phyloP scores from a whole-genome alignment of 2,113 vertebrate genomes.

The Potamarius usumacintae region DNA sequence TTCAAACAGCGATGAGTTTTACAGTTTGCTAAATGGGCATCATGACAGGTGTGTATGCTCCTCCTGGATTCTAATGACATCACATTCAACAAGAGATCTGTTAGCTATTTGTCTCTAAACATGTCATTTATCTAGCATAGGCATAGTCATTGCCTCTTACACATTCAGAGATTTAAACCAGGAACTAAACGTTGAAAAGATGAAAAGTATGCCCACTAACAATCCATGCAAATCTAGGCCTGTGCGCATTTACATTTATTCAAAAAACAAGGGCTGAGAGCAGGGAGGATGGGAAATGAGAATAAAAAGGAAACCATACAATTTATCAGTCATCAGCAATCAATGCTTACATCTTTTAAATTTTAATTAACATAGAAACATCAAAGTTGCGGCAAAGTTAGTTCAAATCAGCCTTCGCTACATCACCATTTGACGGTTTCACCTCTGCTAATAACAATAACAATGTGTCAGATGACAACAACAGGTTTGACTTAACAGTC shows the following conservation, averaged over 20 bases:
- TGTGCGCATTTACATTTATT: conserved; percentile 35
- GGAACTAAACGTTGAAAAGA: conserved; percentile 3
- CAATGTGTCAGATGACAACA: not conserved
- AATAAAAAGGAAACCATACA: not conserved
- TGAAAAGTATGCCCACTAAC: not conserved
- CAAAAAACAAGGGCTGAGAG: conserved; percentile 27
- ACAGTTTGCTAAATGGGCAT: not conserved
- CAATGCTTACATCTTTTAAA: not conserved
- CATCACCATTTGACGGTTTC: not conserved
- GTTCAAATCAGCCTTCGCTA: not conserved
- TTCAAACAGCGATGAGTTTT: conserved; percentile 6
- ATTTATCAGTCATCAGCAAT: not conserved
- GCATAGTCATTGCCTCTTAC: too few species aligned
- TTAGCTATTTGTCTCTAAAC: not conserved
- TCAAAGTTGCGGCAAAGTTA: not conserved
- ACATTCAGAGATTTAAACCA: not conserved
- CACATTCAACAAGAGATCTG: not conserved
- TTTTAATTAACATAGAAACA: not conserved
- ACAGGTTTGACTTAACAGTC: conserved; percentile 36
- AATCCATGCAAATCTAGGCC: not conserved
- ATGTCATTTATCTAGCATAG: not conserved
- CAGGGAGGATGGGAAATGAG: not conserved
- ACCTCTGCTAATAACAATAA: not conserved
- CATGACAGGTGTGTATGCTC: not conserved
- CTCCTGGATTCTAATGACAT: not conserved